Percentiles rank a stretch among this genome's conserved stretches.
These are phyloP conservation scores for Marisa cornuarietis DNA, from an alignment of 1,140 invertebrate species.

Conservation along the genomic window DNA sequence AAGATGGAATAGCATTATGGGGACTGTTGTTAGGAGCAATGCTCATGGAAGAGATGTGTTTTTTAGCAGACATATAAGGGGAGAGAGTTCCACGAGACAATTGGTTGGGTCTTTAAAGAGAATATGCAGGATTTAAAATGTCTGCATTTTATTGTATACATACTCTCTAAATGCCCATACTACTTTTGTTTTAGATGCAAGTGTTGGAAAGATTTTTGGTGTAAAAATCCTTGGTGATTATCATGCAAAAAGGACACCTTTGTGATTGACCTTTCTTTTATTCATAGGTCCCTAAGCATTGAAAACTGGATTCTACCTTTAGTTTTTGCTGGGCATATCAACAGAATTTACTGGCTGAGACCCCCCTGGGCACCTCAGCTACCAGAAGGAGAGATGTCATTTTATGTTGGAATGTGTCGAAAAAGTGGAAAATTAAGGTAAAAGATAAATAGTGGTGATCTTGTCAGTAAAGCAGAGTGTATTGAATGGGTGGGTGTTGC, in stretches of 20 bases:
- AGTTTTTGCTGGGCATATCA: constrained; percentile 85
- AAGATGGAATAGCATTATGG: no score
- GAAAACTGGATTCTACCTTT: constrained; percentile 94
- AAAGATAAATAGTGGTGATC: no score
- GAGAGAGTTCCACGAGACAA: no score
- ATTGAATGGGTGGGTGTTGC: no score
- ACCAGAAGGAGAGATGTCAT: constrained; percentile 70
- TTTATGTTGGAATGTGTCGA: constrained; percentile 80
- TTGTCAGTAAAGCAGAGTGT: no score
- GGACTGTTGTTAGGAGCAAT: no score
- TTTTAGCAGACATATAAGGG: no score
- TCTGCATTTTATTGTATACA: not conserved
- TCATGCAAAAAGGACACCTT: not conserved
- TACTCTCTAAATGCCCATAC: not conserved
- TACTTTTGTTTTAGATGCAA: not conserved
- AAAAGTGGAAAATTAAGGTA: constrained; percentile 65
- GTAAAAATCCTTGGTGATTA: not conserved
- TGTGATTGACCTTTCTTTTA: constrained; percentile 11
- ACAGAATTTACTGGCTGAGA: constrained; percentile 83
- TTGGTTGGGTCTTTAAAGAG: no score
- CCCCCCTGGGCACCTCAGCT: constrained; percentile 90
- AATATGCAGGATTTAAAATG: no score
- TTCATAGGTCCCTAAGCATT: constrained; percentile 74
- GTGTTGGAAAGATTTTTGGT: not conserved
- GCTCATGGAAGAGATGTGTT: no score